Evolutionary conservation across 2,888 invertebrate species (phyloP), one percentile per base, ranked within the genome.

Genomic region (Spatulosminthurus flaviceps): DNA sequence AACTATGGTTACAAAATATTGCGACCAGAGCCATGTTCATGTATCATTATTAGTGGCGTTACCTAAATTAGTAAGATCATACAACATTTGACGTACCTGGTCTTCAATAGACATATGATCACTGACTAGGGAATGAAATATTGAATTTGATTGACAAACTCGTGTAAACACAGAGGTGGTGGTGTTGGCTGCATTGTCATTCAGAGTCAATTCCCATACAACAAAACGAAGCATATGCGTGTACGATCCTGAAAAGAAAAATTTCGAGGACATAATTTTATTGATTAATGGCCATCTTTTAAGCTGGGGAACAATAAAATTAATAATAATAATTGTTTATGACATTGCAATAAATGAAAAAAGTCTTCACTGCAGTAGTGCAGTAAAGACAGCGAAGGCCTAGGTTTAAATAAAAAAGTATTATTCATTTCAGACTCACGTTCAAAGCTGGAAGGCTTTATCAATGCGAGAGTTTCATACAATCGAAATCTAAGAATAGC

Each of bases 71-170:
- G n/a, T n/a, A n/a, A n/a, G n/a, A n/a, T n/a, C n/a, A n/a, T n/a
- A n/a, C n/a, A n/a, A n/a, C n/a, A n/a, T n/a, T 11, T 9, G 19
- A 70, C 61, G 28, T 89, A 97, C 97, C 92, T 98, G 98, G 89
- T 98, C 97, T 89, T 98, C 98, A 84, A 98, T 96, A 70, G 94
- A 94, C 81, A 95, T 93, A 88, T 98, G 97, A 88, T 98, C 97
- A 0, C 96, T 97, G 78, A 98, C 93, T 64, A 97, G 94, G 0
- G 96, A 95, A 88, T 95, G 95, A 86, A 95, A 94, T 9, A 93
- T 92, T 21, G 85, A 84, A 66, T 84, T 83, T 5, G 85, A 83
- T 87, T 95, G 94, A 86, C 96, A 96, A 80, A 95, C 91, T n/a
- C 92, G 90, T 70, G 94, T 90, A 81, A 95, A 89, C 82, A 94